Evolutionary conservation across 2,113 vertebrate genomes (phyloP).

Genomic region (Heloderma charlesbogerti): DNA sequence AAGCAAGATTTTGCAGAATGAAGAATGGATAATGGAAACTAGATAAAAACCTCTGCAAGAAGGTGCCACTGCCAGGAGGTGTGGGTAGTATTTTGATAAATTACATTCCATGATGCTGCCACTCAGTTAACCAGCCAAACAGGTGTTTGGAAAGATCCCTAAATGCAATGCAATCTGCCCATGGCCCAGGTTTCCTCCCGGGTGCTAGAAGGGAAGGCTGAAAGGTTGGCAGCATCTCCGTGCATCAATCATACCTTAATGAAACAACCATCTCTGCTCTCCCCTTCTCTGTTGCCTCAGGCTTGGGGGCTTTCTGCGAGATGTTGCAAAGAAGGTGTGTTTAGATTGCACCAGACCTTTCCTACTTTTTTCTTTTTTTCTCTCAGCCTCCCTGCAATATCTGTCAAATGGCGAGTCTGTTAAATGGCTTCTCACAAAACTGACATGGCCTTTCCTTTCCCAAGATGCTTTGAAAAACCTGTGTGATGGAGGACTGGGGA

Average conservation of each 20-base stretch:
- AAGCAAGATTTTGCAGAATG: neutral
- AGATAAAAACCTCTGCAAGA: neutral
- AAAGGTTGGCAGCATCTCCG: neutral
- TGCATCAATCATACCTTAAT: conserved; percentile 35
- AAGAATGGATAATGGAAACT: neutral
- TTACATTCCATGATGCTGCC: neutral
- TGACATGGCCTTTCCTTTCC: neutral
- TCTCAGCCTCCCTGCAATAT: neutral
- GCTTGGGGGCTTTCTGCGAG: neutral
- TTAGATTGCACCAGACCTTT: neutral
- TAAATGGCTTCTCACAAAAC: neutral
- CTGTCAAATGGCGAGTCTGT: neutral
- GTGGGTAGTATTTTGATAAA: neutral
- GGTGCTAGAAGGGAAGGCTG: neutral
- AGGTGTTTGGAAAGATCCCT: conserved; percentile 7
- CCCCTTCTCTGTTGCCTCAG: neutral
- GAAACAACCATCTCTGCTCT: conserved; percentile 7
- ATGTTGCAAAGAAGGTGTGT: neutral
- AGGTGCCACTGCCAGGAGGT: neutral
- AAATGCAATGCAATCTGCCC: conserved; percentile 9
- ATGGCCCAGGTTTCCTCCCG: neutral
- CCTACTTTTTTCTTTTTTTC: neutral
- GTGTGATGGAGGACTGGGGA: neutral
- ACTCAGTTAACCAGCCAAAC: neutral
- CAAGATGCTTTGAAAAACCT: neutral